Conservation (phyloP, 2,888 invertebrate genomes). For the Andrena hattorfiana region DNA sequence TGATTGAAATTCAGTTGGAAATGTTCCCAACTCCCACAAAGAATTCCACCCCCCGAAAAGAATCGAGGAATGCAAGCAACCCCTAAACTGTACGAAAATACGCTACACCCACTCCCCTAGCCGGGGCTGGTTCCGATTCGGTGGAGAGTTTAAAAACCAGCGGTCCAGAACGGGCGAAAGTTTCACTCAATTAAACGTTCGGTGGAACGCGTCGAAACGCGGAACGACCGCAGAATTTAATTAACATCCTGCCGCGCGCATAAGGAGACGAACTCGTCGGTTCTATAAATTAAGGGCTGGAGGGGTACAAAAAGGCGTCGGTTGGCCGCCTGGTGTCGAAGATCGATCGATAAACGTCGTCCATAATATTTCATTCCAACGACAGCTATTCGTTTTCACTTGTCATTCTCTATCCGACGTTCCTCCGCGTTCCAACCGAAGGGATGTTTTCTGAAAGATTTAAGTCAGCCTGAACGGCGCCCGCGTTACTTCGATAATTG, state of each 20-base stretch:
- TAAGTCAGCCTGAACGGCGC: not conserved
- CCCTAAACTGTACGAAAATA: conserved; percentile 22
- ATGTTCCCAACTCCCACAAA: not conserved
- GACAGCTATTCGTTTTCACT: not conserved
- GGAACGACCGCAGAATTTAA: conserved; percentile 39
- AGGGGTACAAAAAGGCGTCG: not conserved
- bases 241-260: conserved; percentile 26
- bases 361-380: not conserved
- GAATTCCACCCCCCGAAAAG: not conserved
- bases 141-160: conserved; percentile 31
- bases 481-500: not conserved
- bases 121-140: not conserved
- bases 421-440: not conserved
- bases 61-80: not conserved
- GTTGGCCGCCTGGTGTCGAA: not conserved
- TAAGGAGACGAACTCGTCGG: not conserved
- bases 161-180: conserved; percentile 5
- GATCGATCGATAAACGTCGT: conserved; percentile 5
- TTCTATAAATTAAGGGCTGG: not conserved
- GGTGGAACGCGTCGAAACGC: conserved; percentile 21
- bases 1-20: not conserved
- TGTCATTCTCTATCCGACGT: not conserved
- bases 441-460: not conserved
- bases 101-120: not conserved
- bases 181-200: conserved; percentile 51